These are phyloP conservation scores for Pagrus major DNA, from an alignment of 2,113 vertebrate genomes.

Conservation along the genomic window DNA sequence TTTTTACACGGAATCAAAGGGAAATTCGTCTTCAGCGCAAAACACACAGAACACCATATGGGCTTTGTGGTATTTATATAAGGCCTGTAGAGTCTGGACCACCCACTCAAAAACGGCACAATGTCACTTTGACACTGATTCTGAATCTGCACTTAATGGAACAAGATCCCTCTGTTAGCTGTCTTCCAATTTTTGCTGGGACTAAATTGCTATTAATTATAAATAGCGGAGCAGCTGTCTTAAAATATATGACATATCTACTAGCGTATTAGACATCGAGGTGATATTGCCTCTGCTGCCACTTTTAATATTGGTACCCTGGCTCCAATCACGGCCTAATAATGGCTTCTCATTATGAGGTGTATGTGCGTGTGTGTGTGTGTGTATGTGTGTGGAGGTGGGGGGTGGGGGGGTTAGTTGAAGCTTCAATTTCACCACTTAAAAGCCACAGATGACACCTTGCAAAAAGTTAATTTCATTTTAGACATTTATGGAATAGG, in stretches of 20 bases:
- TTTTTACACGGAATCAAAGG: conserved; percentile 72
- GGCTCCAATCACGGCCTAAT: conserved; percentile 83
- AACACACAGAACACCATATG: conserved; percentile 55
- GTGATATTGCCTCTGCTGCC: conserved; percentile 81
- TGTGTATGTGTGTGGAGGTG: neutral
- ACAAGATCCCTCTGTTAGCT: conserved; percentile 74
- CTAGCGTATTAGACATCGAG: conserved; percentile 71
- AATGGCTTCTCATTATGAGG: conserved; percentile 82
- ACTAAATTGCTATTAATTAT: conserved; percentile 84
- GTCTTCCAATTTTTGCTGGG: conserved; percentile 69
- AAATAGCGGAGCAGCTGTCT: conserved; percentile 83
- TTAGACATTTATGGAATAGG: conserved; percentile 78
- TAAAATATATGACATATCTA: conserved; percentile 83
- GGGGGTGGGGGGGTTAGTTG: neutral
- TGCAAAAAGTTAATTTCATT: conserved; percentile 84
- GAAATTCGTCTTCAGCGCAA: conserved; percentile 37
- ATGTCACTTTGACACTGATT: conserved; percentile 77
- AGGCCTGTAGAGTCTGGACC: conserved; percentile 64
- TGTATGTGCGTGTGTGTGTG: conserved; percentile 35
- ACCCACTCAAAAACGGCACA: conserved; percentile 69
- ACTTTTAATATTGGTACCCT: conserved; percentile 82
- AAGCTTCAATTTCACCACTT: conserved; percentile 77
- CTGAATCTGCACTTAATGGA: conserved; percentile 73
- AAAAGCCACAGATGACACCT: conserved; percentile 83
- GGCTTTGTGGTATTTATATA: conserved; percentile 70